A percentile compares a stretch with the other conserved stretches of the same genome.
phyloP scores from a whole-genome alignment of 2,888 invertebrate genomes.

The Mamestra brassicae region DNA sequence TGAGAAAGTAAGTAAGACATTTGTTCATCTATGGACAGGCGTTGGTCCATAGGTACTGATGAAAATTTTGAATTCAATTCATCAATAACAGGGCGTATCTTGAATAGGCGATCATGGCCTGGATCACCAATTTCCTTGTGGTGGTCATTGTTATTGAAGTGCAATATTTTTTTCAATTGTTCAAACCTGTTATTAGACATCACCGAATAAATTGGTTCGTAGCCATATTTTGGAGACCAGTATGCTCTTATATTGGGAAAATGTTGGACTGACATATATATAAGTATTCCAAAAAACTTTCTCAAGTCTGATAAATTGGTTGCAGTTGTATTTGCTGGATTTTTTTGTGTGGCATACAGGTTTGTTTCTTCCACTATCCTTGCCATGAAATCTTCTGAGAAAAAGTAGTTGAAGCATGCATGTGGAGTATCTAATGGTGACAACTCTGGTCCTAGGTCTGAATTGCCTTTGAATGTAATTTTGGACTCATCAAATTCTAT shows the following conservation, averaged over 20 bases:
- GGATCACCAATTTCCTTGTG: neutral
- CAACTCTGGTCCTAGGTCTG: neutral
- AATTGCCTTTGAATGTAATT: neutral
- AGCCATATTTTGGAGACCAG: neutral
- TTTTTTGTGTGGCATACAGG: neutral
- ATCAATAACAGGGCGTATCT: neutral
- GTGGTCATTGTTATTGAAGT: too few species aligned
- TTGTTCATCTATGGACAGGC: neutral
- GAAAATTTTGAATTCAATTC: neutral
- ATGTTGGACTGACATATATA: neutral
- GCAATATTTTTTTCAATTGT: neutral
- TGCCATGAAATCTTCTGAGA: neutral
- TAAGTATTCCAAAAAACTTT: neutral
- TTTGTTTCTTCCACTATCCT: neutral
- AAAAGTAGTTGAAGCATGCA: neutral
- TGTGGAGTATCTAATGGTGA: slow-evolving; percentile 6
- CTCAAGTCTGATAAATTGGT: neutral
- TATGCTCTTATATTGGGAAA: neutral
- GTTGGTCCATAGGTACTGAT: neutral
- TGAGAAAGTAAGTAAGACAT: neutral
- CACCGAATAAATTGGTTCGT: neutral
- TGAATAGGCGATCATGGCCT: slow-evolving; percentile 1
- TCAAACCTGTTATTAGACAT: neutral
- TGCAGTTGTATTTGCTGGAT: neutral
- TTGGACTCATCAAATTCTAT: slow-evolving; percentile 1